phyloP scores from a whole-genome alignment of 2,888 invertebrate species.

The Octodonta nipae region DNA sequence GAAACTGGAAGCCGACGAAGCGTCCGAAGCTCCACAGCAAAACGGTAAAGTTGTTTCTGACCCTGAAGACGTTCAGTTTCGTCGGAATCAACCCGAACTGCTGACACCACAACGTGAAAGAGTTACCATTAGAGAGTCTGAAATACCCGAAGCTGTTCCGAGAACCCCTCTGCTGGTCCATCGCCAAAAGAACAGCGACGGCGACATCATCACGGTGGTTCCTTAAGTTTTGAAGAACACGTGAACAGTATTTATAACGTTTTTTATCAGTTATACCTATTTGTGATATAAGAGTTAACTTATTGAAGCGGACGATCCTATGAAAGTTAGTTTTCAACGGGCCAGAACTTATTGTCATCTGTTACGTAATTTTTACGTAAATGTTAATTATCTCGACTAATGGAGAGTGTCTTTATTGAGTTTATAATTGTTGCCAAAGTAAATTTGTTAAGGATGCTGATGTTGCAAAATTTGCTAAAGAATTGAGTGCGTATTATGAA shows the following conservation, averaged over 20 bases:
- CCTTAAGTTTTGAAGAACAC: constrained; percentile 20
- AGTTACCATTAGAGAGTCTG: constrained; percentile 63
- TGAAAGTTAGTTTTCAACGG: constrained; percentile 12
- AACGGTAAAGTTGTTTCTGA: constrained; percentile 10
- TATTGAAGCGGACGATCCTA: constrained; percentile 29
- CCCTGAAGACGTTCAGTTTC: constrained; percentile 18
- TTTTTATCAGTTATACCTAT: constrained; percentile 9
- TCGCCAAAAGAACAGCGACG: constrained; percentile 60
- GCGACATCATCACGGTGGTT: constrained; percentile 52
- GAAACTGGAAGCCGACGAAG: constrained; percentile 18
- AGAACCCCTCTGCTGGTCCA: constrained; percentile 72
- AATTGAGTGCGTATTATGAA: constrained; percentile 3
- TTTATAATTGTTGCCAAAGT: constrained; percentile 24
- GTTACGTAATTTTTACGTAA: constrained; percentile 4
- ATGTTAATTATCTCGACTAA: no score
- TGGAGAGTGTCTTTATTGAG: no score
- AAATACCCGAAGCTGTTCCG: constrained; percentile 56
- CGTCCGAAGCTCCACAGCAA: constrained; percentile 9
- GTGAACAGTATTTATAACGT: constrained; percentile 28
- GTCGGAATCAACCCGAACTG: constrained; percentile 19
- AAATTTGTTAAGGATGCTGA: constrained; percentile 11
- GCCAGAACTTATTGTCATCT: no score
- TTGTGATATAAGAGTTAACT: constrained; percentile 29
- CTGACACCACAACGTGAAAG: constrained; percentile 55
- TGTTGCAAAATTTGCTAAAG: constrained; percentile 9